Conservation (phyloP, 2,113 vertebrate genomes). For the Oreochromis spilurus region DNA sequence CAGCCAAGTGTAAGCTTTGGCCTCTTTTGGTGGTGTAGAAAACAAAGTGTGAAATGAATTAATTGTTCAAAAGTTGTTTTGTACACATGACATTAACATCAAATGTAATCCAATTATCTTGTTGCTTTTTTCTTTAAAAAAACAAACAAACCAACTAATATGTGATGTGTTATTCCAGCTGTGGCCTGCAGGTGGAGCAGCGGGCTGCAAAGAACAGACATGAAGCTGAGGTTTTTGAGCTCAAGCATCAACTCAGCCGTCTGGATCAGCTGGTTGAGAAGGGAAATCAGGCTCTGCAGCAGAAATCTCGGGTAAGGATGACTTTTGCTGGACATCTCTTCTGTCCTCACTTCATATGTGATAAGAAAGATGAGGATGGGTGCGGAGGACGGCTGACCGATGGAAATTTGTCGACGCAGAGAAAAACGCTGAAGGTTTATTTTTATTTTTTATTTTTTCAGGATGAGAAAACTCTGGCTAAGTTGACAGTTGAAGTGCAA, state of each 20-base stretch:
- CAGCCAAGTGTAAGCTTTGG: conserved; percentile 46
- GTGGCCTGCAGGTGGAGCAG: conserved; percentile 68
- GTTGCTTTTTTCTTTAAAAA: neutral
- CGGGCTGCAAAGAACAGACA: conserved; percentile 29
- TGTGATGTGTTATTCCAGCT: conserved; percentile 20
- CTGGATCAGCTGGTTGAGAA: conserved; percentile 53
- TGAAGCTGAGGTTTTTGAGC: conserved; percentile 42
- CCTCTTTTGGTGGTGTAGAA: neutral
- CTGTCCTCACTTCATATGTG: neutral
- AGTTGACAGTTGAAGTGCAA: conserved; percentile 58
- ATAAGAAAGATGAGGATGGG: neutral
- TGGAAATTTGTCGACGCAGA: neutral
- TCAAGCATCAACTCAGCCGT: conserved; percentile 40
- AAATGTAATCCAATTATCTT: neutral
- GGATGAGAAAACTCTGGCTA: conserved; percentile 63
- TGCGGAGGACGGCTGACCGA: accelerated
- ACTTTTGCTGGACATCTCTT: neutral
- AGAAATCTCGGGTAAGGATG: conserved; percentile 60
- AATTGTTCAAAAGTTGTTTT: neutral
- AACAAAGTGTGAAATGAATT: neutral
- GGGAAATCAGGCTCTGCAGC: conserved; percentile 56
- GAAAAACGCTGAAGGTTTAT: neutral
- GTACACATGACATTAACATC: neutral
- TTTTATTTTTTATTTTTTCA: neutral
- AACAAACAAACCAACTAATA: neutral